These are phyloP conservation scores for Morpho helenor DNA, from an alignment of 2,888 invertebrate species.

Conservation along the genomic window DNA sequence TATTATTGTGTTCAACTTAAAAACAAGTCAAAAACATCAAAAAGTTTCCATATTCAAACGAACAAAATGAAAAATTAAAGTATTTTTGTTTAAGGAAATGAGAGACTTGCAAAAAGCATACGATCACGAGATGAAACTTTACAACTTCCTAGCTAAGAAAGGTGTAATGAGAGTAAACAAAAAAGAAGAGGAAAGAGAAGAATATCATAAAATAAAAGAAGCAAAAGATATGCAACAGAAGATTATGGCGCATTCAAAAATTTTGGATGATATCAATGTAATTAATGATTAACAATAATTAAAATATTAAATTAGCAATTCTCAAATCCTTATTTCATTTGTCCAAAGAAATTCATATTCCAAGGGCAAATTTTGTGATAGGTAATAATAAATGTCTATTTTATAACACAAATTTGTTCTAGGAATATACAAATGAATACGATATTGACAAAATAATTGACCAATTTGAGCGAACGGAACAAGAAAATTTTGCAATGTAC, in stretches of 20 bases:
- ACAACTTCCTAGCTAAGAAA: constrained; percentile 85
- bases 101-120: constrained; percentile 85
- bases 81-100: constrained; percentile 79
- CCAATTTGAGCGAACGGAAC: constrained; percentile 82
- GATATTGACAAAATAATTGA: constrained; percentile 77
- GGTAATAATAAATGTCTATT: not conserved
- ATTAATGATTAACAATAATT: constrained; percentile 21
- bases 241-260: constrained; percentile 37
- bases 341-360: too few species aligned
- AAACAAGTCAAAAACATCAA: too few species aligned
- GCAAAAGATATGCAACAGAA: constrained; percentile 35
- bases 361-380: too few species aligned
- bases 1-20: too few species aligned
- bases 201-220: constrained; percentile 30
- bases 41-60: not conserved
- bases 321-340: too few species aligned
- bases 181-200: constrained; percentile 65
- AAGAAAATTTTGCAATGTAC: constrained; percentile 87
- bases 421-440: constrained; percentile 73
- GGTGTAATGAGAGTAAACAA: constrained; percentile 81
- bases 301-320: too few species aligned
- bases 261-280: constrained; percentile 53
- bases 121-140: constrained; percentile 86
- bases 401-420: constrained; percentile 9
- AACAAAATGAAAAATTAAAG: too few species aligned